Evolutionary conservation across 2,113 vertebrate species (phyloP), one percentile per base, ranked within the genome.

Genomic region (Oryzias woworae): DNA sequence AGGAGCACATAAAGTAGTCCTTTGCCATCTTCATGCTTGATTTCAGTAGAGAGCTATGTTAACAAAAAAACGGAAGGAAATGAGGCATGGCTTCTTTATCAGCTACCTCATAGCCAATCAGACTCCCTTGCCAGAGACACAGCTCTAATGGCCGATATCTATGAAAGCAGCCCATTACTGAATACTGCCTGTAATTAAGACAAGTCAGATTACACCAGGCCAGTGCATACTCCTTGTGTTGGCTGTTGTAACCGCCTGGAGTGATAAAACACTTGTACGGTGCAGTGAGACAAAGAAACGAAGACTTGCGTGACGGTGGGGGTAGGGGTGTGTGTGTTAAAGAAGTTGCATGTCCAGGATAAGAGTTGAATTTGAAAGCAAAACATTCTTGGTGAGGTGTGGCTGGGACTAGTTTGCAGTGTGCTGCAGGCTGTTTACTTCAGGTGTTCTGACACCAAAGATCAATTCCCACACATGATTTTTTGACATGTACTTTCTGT

Each of bases 51-150:
- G 79, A 77, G 83, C 85, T 74, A 74, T 87, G 84, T 62, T 83
- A 84, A 88, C 86, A 86, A 87, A 84, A 61, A 78, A 86, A 77
- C 73, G 73, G 78, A 78, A 77, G 70, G 84, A 87, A 90, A 88
- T 86, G 81, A 89, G 77, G 85, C 85, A 87, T 88, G 82, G 78
- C 64, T 85, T 85, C 75, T 89, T 88, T 86, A 90, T 89, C 86
- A 84, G 79, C 77, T 67, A 62, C 73, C 73, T 74, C 77, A 20
- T 84, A 83, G 77, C 80, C 83, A 84, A 87, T 85, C 78, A 79
- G 75, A 69, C 81, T 65, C 64, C 78, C 60, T 72, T 51, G 75
- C 81, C 72, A 77, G 62, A 81, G 77, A 84, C 73, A 78, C 64
- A 48, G 73, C 81, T 83, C 75, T 88, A 88, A 87, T 85, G 86